Percentiles rank a stretch among this genome's conserved stretches.
Conservation (phyloP, 2,888 invertebrate species). For the Pegoplata infirma region DNA sequence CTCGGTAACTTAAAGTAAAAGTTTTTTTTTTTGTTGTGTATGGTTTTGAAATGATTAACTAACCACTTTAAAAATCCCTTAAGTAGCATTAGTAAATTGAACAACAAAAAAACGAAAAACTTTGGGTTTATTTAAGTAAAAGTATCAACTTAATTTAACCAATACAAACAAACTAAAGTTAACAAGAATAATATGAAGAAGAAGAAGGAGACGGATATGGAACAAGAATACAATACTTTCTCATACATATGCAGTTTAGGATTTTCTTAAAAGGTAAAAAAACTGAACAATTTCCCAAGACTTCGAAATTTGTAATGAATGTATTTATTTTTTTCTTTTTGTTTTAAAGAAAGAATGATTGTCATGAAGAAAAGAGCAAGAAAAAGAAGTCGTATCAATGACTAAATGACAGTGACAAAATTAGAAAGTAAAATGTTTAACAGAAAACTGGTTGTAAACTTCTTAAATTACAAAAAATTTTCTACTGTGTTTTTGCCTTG, state of each 20-base stretch:
- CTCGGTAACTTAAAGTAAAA: background rate
- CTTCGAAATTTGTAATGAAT: slow-evolving; percentile 8
- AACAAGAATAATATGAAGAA: background rate
- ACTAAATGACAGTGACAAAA: background rate
- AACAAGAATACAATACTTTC: too few relatives aligned
- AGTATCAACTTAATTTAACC: slow-evolving; percentile 32
- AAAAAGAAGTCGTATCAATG: slow-evolving; percentile 16
- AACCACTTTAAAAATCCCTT: slow-evolving; percentile 43
- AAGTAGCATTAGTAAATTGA: slow-evolving; percentile 26
- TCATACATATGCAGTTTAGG: background rate
- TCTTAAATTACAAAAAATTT: background rate
- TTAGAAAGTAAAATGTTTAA: slow-evolving; percentile 1
- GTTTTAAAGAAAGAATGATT: background rate
- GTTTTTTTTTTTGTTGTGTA: background rate
- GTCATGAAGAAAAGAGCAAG: slow-evolving; percentile 3
- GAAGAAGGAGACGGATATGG: background rate
- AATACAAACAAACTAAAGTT: slow-evolving; percentile 4
- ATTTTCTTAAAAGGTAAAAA: background rate
- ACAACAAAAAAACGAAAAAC: background rate
- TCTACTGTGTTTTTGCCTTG: background rate
- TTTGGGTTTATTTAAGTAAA: slow-evolving; percentile 26
- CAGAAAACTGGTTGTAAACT: slow-evolving; percentile 1
- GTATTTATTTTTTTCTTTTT: too few relatives aligned
- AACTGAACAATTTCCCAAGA: slow-evolving; percentile 11
- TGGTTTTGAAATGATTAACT: slow-evolving; percentile 35